Conservation (phyloP, 2,113 vertebrate genomes). For the Anas platyrhynchos region DNA sequence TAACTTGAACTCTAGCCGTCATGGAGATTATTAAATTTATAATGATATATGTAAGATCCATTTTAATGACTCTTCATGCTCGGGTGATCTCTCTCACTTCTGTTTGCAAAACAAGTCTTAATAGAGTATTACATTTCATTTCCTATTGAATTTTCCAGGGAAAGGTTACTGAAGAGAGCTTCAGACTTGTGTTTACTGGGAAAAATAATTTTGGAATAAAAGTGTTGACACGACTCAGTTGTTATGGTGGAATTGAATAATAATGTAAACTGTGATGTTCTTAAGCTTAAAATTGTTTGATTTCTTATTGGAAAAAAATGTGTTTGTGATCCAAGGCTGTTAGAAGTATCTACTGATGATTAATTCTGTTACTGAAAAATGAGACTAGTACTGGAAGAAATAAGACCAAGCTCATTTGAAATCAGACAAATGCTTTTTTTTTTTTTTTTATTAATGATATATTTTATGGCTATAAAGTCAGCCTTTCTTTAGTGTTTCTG, state of each 20-base stretch:
- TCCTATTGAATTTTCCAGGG: conserved; percentile 70
- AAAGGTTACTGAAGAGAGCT: conserved; percentile 14
- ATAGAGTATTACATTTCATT: conserved; percentile 76
- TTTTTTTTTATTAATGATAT: neutral
- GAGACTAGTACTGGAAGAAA: neutral
- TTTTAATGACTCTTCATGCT: conserved; percentile 79
- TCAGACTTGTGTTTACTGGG: conserved; percentile 1
- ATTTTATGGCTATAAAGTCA: neutral
- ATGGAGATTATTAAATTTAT: conserved; percentile 88
- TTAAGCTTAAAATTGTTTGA: neutral
- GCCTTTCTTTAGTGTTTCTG: neutral
- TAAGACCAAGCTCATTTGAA: conserved; percentile 7
- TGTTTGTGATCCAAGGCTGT: neutral
- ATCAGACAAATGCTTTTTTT: neutral
- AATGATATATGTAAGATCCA: conserved; percentile 83
- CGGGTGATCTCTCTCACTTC: conserved; percentile 71
- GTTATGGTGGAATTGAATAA: neutral
- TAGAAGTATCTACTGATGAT: neutral
- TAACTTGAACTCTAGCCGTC: conserved; percentile 84
- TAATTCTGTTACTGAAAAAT: neutral
- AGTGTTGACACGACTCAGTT: neutral
- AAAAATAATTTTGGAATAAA: neutral
- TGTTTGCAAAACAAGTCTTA: conserved; percentile 78
- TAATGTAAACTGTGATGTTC: neutral
- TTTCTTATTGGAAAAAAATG: neutral